These are phyloP conservation scores for Clistopyga incitator DNA, from an alignment of 2,888 invertebrate species.

Conservation along the genomic window DNA sequence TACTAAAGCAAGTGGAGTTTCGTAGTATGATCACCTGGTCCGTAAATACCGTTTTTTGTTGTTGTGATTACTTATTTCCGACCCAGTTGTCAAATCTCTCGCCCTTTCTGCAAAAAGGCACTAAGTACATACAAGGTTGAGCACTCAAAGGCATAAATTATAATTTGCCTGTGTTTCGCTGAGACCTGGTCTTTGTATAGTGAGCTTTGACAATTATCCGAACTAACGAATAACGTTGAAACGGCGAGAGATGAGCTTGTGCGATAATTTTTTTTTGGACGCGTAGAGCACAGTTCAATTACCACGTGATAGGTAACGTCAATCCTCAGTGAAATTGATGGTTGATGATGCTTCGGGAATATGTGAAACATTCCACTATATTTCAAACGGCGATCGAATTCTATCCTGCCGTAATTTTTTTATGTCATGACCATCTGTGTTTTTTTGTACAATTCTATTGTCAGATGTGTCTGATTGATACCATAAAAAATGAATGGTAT, in stretches of 20 bases:
- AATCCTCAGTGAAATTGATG: too few species aligned
- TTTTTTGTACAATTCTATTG: too few species aligned
- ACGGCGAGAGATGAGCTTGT: background rate
- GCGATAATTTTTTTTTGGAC: background rate
- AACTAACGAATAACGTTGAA: background rate
- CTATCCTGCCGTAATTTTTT: too few species aligned
- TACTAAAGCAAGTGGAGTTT: background rate
- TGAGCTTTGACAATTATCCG: background rate
- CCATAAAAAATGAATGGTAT: too few species aligned
- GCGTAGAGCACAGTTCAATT: background rate
- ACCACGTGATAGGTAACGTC: background rate
- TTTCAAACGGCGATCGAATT: too few species aligned
- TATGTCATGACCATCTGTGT: too few species aligned
- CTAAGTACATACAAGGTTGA: background rate
- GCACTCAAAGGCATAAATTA: slow-evolving; percentile 16
- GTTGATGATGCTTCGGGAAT: background rate
- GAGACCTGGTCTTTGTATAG: background rate
- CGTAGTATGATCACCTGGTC: background rate
- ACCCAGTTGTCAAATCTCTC: background rate
- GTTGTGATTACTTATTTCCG: background rate
- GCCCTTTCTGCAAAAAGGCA: background rate
- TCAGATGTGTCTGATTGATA: too few species aligned
- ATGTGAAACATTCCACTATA: too few species aligned
- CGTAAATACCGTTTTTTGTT: background rate
- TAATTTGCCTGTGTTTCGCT: background rate